Conservation (phyloP, 2,888 invertebrate genomes). For the Neoascia interrupta region DNA sequence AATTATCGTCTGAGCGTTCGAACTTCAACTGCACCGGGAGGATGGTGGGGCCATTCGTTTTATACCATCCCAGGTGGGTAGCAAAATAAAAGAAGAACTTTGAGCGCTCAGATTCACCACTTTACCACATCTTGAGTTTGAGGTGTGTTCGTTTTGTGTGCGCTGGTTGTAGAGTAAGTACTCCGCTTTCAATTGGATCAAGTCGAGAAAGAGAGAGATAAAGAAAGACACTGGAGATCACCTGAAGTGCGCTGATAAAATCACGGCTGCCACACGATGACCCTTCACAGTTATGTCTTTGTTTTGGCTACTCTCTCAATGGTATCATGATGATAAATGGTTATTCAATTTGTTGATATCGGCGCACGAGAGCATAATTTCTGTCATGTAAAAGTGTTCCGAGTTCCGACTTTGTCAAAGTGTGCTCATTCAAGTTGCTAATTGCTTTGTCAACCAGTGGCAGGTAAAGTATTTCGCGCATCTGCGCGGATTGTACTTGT, state of each 20-base stretch:
- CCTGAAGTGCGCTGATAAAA: not conserved
- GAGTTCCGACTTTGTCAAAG: conserved; percentile 39
- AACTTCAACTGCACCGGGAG: conserved; percentile 70
- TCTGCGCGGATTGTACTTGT: conserved; percentile 29
- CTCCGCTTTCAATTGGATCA: conserved; percentile 43
- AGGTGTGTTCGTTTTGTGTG: conserved; percentile 25
- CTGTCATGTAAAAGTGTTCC: conserved; percentile 44
- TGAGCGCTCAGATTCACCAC: conserved; percentile 32
- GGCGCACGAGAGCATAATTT: conserved; percentile 8
- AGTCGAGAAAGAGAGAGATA: too few relatives aligned
- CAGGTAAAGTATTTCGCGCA: conserved; percentile 2
- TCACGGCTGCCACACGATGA: too few relatives aligned
- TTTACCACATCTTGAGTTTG: conserved; percentile 7
- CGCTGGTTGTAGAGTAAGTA: conserved; percentile 8
- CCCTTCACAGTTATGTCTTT: conserved; percentile 6
- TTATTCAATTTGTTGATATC: conserved; percentile 18
- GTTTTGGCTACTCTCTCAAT: conserved; percentile 20
- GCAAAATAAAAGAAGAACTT: conserved; percentile 33
- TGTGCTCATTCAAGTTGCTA: conserved; percentile 43
- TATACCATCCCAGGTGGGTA: conserved; percentile 59
- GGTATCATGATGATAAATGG: conserved; percentile 21
- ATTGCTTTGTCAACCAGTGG: conserved; percentile 41
- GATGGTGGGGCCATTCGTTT: conserved; percentile 72
- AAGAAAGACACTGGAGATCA: too few relatives aligned
- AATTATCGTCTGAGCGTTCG: conserved; percentile 57